These are phyloP conservation scores for Allolobophora icterica DNA, from an alignment of 2,888 invertebrate species.

Conservation along the genomic window DNA sequence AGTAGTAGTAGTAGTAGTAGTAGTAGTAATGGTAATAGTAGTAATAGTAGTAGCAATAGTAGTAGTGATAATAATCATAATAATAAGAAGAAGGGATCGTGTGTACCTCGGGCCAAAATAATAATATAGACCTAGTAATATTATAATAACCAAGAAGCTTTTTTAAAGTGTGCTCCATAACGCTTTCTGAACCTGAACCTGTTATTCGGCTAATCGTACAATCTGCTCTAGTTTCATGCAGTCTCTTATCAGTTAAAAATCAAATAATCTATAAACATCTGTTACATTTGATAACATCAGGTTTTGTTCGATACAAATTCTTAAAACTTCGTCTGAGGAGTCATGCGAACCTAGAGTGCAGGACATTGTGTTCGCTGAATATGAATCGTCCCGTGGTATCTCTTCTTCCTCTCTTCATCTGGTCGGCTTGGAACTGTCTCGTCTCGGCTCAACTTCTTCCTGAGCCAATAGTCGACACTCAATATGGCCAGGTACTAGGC, in stretches of 20 bases:
- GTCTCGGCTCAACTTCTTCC: background rate
- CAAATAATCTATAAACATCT: background rate
- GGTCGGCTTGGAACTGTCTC: background rate
- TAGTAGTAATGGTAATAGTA: too few relatives aligned
- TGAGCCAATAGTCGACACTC: slow-evolving; percentile 23
- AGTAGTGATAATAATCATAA: too few relatives aligned
- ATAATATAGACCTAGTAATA: too few relatives aligned
- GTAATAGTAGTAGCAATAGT: too few relatives aligned
- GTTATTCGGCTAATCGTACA: background rate
- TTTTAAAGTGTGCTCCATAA: background rate
- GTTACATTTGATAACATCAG: background rate
- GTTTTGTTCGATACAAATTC: background rate
- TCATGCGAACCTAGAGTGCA: background rate
- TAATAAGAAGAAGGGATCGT: too few relatives aligned
- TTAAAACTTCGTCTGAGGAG: background rate
- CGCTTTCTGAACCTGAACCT: background rate
- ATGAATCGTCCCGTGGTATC: background rate
- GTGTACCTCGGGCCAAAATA: too few relatives aligned
- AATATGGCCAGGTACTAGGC: slow-evolving; percentile 14
- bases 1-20: too few relatives aligned
- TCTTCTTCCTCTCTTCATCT: background rate
- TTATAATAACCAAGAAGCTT: background rate
- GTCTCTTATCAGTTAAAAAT: background rate
- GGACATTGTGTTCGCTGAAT: background rate
- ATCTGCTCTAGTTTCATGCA: background rate